Evolutionary conservation across 2,888 invertebrate species (phyloP).

Genomic region (Pristionchus mayeri): DNA sequence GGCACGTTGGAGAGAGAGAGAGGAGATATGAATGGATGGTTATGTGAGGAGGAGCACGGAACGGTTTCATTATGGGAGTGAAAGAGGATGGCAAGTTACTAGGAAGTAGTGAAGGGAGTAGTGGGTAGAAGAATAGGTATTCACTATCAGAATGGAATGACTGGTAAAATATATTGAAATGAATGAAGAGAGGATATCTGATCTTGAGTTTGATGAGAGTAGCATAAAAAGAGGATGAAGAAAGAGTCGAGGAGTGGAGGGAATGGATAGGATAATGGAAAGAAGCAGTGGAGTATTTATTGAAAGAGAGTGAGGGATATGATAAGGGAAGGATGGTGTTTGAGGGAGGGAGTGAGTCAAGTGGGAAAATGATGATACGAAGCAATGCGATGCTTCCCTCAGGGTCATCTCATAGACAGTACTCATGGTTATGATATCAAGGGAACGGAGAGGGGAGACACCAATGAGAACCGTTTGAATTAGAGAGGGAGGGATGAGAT

Average conservation of each 20-base stretch:
- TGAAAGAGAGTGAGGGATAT: neutral
- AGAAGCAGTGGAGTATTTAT: neutral
- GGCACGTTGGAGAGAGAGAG: slow-evolving; percentile 39
- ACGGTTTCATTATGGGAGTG: slow-evolving; percentile 9
- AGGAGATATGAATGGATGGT: slow-evolving; percentile 1
- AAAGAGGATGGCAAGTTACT: neutral
- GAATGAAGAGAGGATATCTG: too few relatives aligned
- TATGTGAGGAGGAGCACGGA: neutral
- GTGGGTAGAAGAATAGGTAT: too few relatives aligned
- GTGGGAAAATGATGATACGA: slow-evolving; percentile 7
- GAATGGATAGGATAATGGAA: neutral
- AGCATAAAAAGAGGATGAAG: too few relatives aligned
- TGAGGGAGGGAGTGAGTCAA: slow-evolving; percentile 32
- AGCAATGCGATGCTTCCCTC: slow-evolving; percentile 12
- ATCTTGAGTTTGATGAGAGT: too few relatives aligned
- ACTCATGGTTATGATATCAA: slow-evolving; percentile 4
- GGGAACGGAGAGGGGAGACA: neutral
- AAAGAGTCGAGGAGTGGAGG: neutral
- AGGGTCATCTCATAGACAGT: slow-evolving; percentile 2
- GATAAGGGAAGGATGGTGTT: neutral
- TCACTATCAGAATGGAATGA: too few relatives aligned
- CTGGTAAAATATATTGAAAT: neutral
- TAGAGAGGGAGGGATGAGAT: neutral
- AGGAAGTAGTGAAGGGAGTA: neutral
- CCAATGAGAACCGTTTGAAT: neutral